These are phyloP conservation scores for Nemotelus pantherinus DNA, from an alignment of 2,888 invertebrate species.

Conservation along the genomic window DNA sequence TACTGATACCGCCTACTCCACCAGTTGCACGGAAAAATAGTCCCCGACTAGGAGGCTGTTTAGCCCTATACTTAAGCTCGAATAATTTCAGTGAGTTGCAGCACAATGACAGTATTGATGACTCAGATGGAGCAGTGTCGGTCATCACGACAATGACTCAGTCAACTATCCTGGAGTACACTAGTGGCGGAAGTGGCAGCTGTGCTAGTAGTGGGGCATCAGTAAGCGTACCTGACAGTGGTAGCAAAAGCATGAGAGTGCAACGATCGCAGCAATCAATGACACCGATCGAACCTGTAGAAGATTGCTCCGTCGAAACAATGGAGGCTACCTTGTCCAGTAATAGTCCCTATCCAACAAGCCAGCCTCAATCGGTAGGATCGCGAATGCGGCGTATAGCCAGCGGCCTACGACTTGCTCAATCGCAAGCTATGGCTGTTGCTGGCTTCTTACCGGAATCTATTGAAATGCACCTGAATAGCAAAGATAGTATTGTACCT, in stretches of 20 bases:
- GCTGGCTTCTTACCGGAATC: slow-evolving; percentile 72
- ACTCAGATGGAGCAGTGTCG: slow-evolving; percentile 57
- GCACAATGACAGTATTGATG: slow-evolving; percentile 56
- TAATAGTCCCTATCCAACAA: not conserved
- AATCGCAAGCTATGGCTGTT: slow-evolving; percentile 77
- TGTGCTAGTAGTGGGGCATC: slow-evolving; percentile 41
- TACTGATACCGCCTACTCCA: slow-evolving; percentile 71
- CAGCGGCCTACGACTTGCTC: slow-evolving; percentile 75
- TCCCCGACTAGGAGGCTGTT: slow-evolving; percentile 55
- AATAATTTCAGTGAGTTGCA: slow-evolving; percentile 38
- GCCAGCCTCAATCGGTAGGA: slow-evolving; percentile 8
- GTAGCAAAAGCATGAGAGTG: not conserved
- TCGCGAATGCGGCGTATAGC: slow-evolving; percentile 68
- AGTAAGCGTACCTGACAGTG: not conserved
- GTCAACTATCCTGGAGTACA: slow-evolving; percentile 55
- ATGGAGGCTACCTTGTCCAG: not conserved
- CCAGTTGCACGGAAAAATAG: slow-evolving; percentile 60
- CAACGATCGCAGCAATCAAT: not conserved
- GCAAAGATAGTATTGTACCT: not conserved
- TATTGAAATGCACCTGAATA: slow-evolving; percentile 43
- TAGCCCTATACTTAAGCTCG: slow-evolving; percentile 38
- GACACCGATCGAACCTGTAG: not conserved
- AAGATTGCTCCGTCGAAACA: not conserved
- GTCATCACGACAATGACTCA: slow-evolving; percentile 57
- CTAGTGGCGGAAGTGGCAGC: slow-evolving; percentile 51